Evolutionary conservation across 2,113 vertebrate species (phyloP), one percentile per base, ranked within the genome.

Genomic region (Piprites chloris): DNA sequence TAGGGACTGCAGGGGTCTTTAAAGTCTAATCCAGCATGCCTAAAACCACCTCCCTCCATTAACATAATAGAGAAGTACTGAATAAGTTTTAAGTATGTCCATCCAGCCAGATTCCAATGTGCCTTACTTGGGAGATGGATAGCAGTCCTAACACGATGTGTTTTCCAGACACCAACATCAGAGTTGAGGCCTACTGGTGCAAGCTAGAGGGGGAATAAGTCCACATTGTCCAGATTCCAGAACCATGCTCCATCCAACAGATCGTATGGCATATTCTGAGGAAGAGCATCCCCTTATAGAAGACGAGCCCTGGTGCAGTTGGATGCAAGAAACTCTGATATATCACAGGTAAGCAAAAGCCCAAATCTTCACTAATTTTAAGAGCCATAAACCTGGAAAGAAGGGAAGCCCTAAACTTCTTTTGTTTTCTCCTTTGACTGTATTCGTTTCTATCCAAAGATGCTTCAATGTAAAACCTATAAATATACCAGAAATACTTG

Each of bases 231-330:
- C 33, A 50, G 58, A 75, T 6, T 6, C 10, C 24, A 46, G 55
- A 44, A 41, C 30, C 47, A 30, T 2, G 9, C 22, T 82, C 46
- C 37, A 78, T 17, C 6, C 26, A 71, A 11, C n/a, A 74, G 19
- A 14, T 55, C 2, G 0, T 1, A 0, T 19, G 41, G 8, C 27
- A 71, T 19, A 53, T 27, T 9, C 3, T 1, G 27, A 8, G 13
- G 32, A 87, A 61, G 5, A 75, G 26, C 23, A 49, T 5, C 11
- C 4, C 24, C 17, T 67, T 46, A 47, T 2, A 47, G 39, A 78
- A 90, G 28, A n/a, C 14, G 9, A 95, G 14, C 6, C 35, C 12
- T 6, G 7, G 21, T 14, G 12, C 2, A 3, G 7, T n/a, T 75
- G 42, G 19, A 61, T 71, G 32, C 26, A 24, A 71, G 44, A 72